phyloP scores from a whole-genome alignment of 2,888 invertebrate genomes.

The Pinctada fucata region DNA sequence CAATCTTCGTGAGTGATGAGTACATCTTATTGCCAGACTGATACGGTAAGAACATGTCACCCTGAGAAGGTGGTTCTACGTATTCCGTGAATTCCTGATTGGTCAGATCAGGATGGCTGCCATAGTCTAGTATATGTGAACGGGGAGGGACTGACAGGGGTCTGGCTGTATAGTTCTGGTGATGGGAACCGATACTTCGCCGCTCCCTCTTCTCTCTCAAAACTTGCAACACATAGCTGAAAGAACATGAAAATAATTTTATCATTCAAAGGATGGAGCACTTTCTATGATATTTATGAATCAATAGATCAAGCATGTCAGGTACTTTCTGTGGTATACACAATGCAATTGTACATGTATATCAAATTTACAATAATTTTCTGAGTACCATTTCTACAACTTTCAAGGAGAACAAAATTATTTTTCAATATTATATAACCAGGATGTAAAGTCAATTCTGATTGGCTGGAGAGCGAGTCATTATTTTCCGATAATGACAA shows the following conservation, averaged over 20 bases:
- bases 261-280: no score
- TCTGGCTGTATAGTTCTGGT: slow-evolving; percentile 38
- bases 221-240: slow-evolving; percentile 56
- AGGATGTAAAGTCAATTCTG: no score
- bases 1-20: slow-evolving; percentile 55
- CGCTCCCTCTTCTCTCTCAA: slow-evolving; percentile 55
- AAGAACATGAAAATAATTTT: slow-evolving; percentile 6
- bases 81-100: slow-evolving; percentile 39
- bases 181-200: slow-evolving; percentile 31
- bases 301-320: no score
- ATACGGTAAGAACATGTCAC: slow-evolving; percentile 42
- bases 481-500: no score
- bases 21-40: slow-evolving; percentile 54
- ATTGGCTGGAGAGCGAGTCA: no score
- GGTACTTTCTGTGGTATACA: no score
- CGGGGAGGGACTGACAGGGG: slow-evolving; percentile 38
- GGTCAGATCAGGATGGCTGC: slow-evolving; percentile 66
- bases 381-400: no score
- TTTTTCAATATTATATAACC: no score
- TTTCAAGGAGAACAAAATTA: no score
- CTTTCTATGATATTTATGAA: no score
- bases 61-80: slow-evolving; percentile 45
- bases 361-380: no score
- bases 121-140: slow-evolving; percentile 46
- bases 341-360: no score